Percentiles rank a stretch among this genome's conserved stretches.
These are phyloP conservation scores for Ochropacha duplaris DNA, from an alignment of 2,888 invertebrate genomes.

Conservation along the genomic window DNA sequence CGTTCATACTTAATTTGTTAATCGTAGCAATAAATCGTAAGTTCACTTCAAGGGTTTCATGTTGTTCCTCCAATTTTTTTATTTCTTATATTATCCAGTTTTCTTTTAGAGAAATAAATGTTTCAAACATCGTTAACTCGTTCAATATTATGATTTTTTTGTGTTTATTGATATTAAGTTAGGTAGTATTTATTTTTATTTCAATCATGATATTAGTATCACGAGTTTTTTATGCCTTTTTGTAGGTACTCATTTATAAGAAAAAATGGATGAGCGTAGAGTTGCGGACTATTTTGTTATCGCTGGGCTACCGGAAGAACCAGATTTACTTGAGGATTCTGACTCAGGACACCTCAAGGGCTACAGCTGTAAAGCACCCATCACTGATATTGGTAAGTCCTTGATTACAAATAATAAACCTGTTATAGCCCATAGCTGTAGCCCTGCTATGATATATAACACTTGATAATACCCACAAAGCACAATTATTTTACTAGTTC, in stretches of 20 bases:
- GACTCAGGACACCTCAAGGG: slow-evolving; percentile 92
- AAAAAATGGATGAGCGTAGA: slow-evolving; percentile 90
- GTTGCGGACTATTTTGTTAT: slow-evolving; percentile 99
- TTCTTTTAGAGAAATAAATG: slow-evolving; percentile 9
- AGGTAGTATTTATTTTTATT: slow-evolving; percentile 31
- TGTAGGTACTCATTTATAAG: slow-evolving; percentile 39
- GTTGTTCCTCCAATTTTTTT: slow-evolving; percentile 32
- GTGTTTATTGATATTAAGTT: slow-evolving; percentile 20
- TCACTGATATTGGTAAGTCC: slow-evolving; percentile 93
- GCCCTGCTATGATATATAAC: neutral
- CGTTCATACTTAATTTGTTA: slow-evolving; percentile 36
- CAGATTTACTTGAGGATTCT: slow-evolving; percentile 90
- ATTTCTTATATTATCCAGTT: slow-evolving; percentile 7
- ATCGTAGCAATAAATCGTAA: slow-evolving; percentile 53
- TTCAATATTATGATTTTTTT: slow-evolving; percentile 4
- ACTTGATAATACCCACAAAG: too few species aligned
- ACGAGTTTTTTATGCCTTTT: slow-evolving; percentile 25
- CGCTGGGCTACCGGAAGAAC: slow-evolving; percentile 94
- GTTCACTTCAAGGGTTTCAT: slow-evolving; percentile 63
- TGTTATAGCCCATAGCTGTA: neutral
- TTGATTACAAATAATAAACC: neutral
- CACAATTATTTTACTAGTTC: too few species aligned
- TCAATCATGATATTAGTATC: slow-evolving; percentile 28
- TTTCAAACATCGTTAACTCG: slow-evolving; percentile 19
- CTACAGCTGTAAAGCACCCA: slow-evolving; percentile 93